These are phyloP conservation scores for Atopsyche davidsoni DNA, from an alignment of 1,140 invertebrate species.

Conservation along the genomic window DNA sequence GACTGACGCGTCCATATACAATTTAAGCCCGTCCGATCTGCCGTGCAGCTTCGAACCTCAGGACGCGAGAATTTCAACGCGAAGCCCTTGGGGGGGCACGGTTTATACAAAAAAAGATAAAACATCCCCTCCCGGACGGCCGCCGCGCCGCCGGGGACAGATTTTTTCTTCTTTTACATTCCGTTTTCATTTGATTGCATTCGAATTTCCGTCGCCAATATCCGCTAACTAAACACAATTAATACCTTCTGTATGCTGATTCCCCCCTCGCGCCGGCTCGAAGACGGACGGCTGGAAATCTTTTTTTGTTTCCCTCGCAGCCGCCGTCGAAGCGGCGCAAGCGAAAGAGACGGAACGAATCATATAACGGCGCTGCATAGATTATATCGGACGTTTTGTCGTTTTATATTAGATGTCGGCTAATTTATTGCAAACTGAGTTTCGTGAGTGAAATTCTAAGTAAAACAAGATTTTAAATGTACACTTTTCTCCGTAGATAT, in stretches of 20 bases:
- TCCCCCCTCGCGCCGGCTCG: slow-evolving; percentile 4
- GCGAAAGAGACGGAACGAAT: slow-evolving; percentile 20
- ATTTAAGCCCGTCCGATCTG: slow-evolving; percentile 24
- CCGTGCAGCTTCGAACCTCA: too few relatives aligned
- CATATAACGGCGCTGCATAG: slow-evolving; percentile 30
- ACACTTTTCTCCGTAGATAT: slow-evolving; percentile 19
- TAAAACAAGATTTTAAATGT: slow-evolving; percentile 26
- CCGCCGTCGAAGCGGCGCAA: neutral
- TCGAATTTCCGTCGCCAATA: slow-evolving; percentile 52
- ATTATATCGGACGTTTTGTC: slow-evolving; percentile 32
- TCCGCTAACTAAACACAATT: slow-evolving; percentile 54
- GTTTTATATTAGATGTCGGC: slow-evolving; percentile 32
- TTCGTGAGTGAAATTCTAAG: slow-evolving; percentile 31
- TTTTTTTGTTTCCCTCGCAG: slow-evolving; percentile 20
- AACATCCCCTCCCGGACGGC: slow-evolving; percentile 2
- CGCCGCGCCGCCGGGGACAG: slow-evolving; percentile 9
- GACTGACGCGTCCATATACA: slow-evolving; percentile 21
- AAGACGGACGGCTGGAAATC: slow-evolving; percentile 16
- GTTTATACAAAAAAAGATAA: slow-evolving; percentile 7
- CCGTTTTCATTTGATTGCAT: slow-evolving; percentile 49
- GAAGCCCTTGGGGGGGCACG: neutral
- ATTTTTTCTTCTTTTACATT: slow-evolving; percentile 25
- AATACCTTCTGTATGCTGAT: slow-evolving; percentile 35
- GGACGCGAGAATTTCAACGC: slow-evolving; percentile 6
- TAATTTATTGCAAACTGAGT: slow-evolving; percentile 32